Conservation (phyloP, 2,888 invertebrate genomes). For the Yponomeuta evonymella region DNA sequence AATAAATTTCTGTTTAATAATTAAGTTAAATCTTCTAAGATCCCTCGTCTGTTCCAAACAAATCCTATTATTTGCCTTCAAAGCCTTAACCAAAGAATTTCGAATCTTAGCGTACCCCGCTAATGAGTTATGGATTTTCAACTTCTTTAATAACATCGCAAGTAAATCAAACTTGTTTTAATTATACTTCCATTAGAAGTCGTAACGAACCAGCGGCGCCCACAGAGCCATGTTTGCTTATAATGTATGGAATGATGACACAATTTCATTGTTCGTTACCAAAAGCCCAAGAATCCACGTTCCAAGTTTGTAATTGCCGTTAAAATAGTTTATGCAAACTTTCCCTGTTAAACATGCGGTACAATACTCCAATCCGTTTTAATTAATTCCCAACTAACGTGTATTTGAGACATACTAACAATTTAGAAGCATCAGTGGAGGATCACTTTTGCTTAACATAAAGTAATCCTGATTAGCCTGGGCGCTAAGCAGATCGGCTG, state of each 20-base stretch:
- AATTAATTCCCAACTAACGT: constrained; percentile 20
- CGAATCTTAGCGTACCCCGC: not conserved
- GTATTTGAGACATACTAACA: not conserved
- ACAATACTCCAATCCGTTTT: constrained; percentile 35
- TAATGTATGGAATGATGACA: constrained; percentile 14
- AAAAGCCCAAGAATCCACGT: constrained; percentile 34
- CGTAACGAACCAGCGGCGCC: not conserved
- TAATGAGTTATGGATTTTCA: not conserved
- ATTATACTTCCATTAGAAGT: constrained; percentile 4
- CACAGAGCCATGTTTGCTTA: constrained; percentile 8
- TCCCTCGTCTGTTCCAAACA: not conserved
- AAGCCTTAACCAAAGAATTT: not conserved
- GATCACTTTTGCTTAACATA: not conserved
- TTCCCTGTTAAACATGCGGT: constrained; percentile 31
- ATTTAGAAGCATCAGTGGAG: not conserved
- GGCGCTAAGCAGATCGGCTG: not conserved
- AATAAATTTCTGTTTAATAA: too few relatives aligned
- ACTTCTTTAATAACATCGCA: constrained; percentile 1
- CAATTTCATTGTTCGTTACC: constrained; percentile 12
- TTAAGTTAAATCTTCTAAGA: too few relatives aligned
- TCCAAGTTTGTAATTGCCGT: constrained; percentile 37
- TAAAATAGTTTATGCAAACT: constrained; percentile 44
- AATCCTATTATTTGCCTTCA: not conserved
- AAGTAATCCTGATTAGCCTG: not conserved
- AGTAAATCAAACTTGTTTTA: constrained; percentile 10